Conservation (phyloP, 2,113 vertebrate genomes). For the Marmota flaviventris region DNA sequence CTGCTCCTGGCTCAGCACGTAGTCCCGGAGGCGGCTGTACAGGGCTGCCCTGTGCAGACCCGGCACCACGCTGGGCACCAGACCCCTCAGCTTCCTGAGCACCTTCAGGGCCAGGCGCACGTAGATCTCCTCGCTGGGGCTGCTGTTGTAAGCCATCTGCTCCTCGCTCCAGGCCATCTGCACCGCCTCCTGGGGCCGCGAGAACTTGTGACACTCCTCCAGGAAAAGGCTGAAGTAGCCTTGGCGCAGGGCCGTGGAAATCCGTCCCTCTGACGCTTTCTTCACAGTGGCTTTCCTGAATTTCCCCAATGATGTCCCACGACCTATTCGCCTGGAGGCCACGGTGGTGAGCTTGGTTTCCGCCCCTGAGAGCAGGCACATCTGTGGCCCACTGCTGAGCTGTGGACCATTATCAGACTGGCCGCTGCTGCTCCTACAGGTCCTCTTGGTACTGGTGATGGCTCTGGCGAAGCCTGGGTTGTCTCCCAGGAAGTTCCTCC, state of each 20-base stretch:
- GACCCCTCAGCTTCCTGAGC: constrained; percentile 93
- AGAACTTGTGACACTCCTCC: no score
- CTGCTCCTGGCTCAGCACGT: constrained; percentile 94
- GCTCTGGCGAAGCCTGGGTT: constrained; percentile 72
- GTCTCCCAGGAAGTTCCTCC: constrained; percentile 91
- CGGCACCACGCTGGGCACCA: constrained; percentile 82
- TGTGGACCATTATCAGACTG: constrained; percentile 82
- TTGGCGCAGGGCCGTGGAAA: no score
- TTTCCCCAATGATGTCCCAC: no score
- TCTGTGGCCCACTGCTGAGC: constrained; percentile 76
- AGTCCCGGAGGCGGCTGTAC: constrained; percentile 91
- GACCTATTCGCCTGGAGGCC: no score
- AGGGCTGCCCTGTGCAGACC: constrained; percentile 86
- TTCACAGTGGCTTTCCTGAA: no score
- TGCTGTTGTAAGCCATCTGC: constrained; percentile 93
- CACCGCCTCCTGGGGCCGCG: no score
- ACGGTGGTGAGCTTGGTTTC: no score
- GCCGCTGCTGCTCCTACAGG: constrained; percentile 77
- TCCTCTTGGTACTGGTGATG: constrained; percentile 81
- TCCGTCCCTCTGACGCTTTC: no score
- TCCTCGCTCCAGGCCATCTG: constrained; percentile 94
- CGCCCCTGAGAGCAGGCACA: no score
- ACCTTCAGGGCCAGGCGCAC: constrained; percentile 93
- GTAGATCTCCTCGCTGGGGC: constrained; percentile 95
- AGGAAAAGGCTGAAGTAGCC: no score